Percentiles rank a stretch among this genome's conserved stretches.
Evolutionary conservation across 2,888 invertebrate genomes (phyloP).

Genomic region (Ametastegia equiseti): DNA sequence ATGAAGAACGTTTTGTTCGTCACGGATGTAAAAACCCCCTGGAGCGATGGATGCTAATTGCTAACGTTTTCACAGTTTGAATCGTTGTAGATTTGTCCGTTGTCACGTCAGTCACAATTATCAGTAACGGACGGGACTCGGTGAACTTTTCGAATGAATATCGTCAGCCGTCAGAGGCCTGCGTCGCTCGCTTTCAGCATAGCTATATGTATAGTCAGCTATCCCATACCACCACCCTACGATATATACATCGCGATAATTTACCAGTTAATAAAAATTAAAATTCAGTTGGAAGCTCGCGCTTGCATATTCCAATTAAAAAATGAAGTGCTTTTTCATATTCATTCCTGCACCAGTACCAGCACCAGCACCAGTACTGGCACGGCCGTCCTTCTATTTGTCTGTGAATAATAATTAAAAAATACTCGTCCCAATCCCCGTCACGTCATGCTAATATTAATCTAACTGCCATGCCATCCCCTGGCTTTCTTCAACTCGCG

Average conservation of each 20-base stretch:
- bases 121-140: not conserved
- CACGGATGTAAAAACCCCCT: not conserved
- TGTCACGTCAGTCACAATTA: conserved; percentile 44
- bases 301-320: conserved; percentile 68
- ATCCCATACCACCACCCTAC: not conserved
- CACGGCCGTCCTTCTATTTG: conserved; percentile 60
- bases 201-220: not conserved
- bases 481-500: conserved; percentile 51
- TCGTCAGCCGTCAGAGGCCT: conserved; percentile 34
- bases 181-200: conserved; percentile 14
- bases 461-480: conserved; percentile 54
- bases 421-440: conserved; percentile 57
- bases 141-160: conserved; percentile 7
- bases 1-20: not conserved
- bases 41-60: conserved; percentile 41
- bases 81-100: conserved; percentile 45
- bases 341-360: conserved; percentile 62
- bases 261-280: conserved; percentile 69
- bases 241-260: conserved; percentile 47
- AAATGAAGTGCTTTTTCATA: conserved; percentile 73
- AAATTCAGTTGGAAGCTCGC: conserved; percentile 66
- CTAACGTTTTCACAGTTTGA: conserved; percentile 15
- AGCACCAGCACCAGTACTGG: too few relatives aligned
- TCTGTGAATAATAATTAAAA: conserved; percentile 72
- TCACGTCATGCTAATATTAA: conserved; percentile 63